phyloP scores from a whole-genome alignment of 2,888 invertebrate species.

The Horisme vitalbata region DNA sequence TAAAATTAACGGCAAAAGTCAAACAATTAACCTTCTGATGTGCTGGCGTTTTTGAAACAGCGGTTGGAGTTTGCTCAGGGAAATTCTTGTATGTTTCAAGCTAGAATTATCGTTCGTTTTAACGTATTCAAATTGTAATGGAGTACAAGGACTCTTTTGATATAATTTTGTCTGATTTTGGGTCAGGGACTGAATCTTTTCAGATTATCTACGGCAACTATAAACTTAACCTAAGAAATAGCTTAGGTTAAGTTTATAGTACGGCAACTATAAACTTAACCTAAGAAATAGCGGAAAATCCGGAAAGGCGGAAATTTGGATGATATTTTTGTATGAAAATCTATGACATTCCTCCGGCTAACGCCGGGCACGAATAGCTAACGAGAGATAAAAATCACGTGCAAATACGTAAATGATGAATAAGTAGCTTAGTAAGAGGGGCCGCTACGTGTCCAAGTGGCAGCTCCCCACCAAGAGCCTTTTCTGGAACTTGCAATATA shows the following conservation, averaged over 20 bases:
- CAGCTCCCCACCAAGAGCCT: conserved; percentile 43
- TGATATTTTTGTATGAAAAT: no score
- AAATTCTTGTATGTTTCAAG: conserved; percentile 58
- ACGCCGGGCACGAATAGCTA: no score
- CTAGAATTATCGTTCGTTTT: conserved; percentile 34
- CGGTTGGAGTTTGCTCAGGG: conserved; percentile 36
- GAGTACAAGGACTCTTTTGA: no score
- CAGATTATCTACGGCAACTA: no score
- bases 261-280: no score
- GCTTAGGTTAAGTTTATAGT: no score
- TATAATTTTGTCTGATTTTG: no score
- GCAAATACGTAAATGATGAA: conserved; percentile 78
- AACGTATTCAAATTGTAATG: conserved; percentile 46
- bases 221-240: no score
- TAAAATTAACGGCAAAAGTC: conserved; percentile 62
- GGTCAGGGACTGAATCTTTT: no score
- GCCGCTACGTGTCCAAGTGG: conserved; percentile 74
- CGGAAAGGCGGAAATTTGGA: no score
- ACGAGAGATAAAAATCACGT: conserved; percentile 73
- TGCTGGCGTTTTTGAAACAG: conserved; percentile 53
- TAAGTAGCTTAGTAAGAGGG: conserved; percentile 61
- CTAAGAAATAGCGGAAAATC: no score
- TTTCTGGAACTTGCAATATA: conserved; percentile 65
- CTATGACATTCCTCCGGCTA: no score
- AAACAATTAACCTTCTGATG: conserved; percentile 66